Conservation (phyloP, 2,888 invertebrate species). For the Luperina nickerlii region DNA sequence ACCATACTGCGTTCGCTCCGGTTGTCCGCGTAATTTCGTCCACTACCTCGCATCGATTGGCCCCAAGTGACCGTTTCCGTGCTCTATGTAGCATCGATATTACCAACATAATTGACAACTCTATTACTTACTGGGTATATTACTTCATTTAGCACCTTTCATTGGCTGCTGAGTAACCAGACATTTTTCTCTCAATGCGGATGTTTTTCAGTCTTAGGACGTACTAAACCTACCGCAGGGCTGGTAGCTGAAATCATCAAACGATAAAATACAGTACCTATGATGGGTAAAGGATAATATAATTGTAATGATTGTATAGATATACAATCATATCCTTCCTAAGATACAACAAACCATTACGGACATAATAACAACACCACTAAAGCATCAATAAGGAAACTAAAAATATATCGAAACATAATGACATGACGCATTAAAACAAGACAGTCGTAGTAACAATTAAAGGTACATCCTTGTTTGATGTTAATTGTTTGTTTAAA, state of each 20-base stretch:
- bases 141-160: neutral
- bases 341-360: neutral
- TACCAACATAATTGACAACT: conserved; percentile 36
- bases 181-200: conserved; percentile 12
- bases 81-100: conserved; percentile 33
- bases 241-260: conserved; percentile 13
- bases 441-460: conserved; percentile 20
- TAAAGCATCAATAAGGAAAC: conserved; percentile 13
- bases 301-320: conserved; percentile 9
- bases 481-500: conserved; percentile 33
- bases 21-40: conserved; percentile 50
- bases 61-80: conserved; percentile 71
- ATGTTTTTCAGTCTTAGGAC: conserved; percentile 1
- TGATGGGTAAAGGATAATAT: conserved; percentile 15
- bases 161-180: conserved; percentile 2
- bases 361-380: conserved; percentile 14
- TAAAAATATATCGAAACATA: neutral
- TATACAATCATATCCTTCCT: neutral
- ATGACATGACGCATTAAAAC: conserved; percentile 24
- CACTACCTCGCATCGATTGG: conserved; percentile 58
- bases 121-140: conserved; percentile 2
- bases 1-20: conserved; percentile 42
- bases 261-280: conserved; percentile 3
- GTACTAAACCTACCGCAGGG: neutral
- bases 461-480: conserved; percentile 16